phyloP scores from a whole-genome alignment of 2,797 vertebrate genomes.

The Heteromormyrus szaboi region DNA sequence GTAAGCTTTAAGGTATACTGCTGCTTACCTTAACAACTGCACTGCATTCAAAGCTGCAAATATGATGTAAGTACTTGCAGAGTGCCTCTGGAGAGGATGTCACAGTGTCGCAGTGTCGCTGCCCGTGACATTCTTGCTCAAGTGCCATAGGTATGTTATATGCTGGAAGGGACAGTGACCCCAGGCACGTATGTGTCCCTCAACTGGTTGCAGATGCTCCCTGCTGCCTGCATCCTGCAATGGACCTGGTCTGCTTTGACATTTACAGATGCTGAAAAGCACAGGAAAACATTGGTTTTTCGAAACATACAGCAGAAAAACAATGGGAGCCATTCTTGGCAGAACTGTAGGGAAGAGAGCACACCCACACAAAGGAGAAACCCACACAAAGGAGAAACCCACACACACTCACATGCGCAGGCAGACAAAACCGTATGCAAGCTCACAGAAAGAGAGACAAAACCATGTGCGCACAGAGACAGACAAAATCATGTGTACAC shows the following conservation, averaged over 20 bases:
- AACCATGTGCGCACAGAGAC: neutral
- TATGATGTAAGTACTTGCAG: neutral
- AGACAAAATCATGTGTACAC: neutral
- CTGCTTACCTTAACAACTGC: neutral
- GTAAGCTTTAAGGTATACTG: neutral
- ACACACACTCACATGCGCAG: neutral
- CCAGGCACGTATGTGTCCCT: neutral
- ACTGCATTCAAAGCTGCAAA: neutral
- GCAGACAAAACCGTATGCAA: neutral
- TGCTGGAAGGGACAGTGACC: neutral
- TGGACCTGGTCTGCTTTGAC: neutral
- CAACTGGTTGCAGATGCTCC: neutral
- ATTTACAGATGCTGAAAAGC: neutral
- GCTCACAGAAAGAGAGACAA: neutral
- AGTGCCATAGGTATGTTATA: neutral
- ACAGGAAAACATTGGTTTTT: neutral
- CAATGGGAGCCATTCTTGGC: neutral
- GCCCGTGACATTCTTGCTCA: neutral
- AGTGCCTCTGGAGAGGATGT: neutral
- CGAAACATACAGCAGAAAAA: neutral
- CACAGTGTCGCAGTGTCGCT: neutral
- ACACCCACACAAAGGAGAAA: neutral
- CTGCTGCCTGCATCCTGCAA: neutral
- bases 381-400: neutral
- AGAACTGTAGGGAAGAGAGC: neutral